Base-by-base conservation (phyloP, 2,797 vertebrate genomes). In the Tapera naevia region DNA sequence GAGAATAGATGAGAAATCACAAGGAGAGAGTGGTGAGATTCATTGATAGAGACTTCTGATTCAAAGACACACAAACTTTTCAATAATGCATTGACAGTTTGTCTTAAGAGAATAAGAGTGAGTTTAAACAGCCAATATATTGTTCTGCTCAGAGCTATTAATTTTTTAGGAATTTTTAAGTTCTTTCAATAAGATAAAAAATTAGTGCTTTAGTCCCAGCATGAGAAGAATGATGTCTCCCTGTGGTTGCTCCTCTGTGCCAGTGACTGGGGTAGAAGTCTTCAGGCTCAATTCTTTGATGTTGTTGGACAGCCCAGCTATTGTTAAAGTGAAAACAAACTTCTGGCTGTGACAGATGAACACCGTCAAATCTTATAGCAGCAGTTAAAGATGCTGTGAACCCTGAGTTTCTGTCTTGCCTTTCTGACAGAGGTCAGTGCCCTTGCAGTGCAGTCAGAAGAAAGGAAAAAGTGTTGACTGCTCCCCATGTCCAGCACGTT, bases 401-500 rank as follows among this genome's bases (percentile, higher is more conserved):
- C 37, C 23, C 37, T 60, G 69, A 80, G 53, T 33, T 83, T 93
- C 51, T 83, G 30, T 27, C 45, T 35, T 81, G 45, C 50, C 25
- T 84, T 90, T 90, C 53, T 78, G 86, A 50, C 32, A 80, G 54
- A 48, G 28, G 35, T 71, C 85, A 67, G 15, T 41, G 48, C 8
- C 43, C 23, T 67, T 61, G 32, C 14, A 37, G 21, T 27, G 9
- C 16, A 53, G 24, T n/a, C 14, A 54, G 33, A 50, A 48, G 37
- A 53, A 72, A 54, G 32, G 19, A 80, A 43, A 16, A 78, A 71
- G 17, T 19, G 54, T 53, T 0, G 0, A 19, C 32, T 71, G 21
- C 7, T 50, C 22, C 27, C 13, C 0, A 0, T 6, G 7, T 60
- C 45, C 61, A 7, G 7, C 0, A 0, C 9, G 16, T 56, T 48